These are phyloP conservation scores for Piaya cayana DNA, from an alignment of 2,113 vertebrate genomes.

Conservation along the genomic window DNA sequence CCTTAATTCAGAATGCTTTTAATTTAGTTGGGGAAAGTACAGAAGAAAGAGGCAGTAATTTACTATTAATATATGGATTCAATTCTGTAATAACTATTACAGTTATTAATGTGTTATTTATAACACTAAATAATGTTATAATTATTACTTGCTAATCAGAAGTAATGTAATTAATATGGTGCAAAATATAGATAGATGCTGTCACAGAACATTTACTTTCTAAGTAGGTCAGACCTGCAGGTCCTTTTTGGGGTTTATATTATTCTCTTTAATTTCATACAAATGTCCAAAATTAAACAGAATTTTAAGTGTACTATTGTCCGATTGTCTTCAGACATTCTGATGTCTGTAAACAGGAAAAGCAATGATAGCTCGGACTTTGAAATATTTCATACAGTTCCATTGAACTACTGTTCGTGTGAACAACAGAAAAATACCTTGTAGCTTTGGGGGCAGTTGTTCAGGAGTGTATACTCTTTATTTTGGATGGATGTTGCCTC, in stretches of 20 bases:
- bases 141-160: not conserved
- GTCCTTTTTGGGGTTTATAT: not conserved
- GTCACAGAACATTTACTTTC: not conserved
- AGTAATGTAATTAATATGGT: not conserved
- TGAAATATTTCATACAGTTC: not conserved
- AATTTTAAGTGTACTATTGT: not conserved
- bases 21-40: not conserved
- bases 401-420: not conserved
- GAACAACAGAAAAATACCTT: not conserved
- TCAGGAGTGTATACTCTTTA: not conserved
- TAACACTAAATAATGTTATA: not conserved
- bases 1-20: slow-evolving; percentile 31
- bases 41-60: not conserved
- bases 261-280: not conserved
- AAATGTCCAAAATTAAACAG: not conserved
- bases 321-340: not conserved
- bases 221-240: not conserved
- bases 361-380: not conserved
- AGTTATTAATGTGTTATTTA: not conserved
- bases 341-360: not conserved
- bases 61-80: not conserved
- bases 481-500: not conserved
- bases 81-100: not conserved
- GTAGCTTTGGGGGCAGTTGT: not conserved
- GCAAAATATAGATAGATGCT: not conserved